phyloP scores from a whole-genome alignment of 2,797 vertebrate species.

The Glyptemys insculpta region DNA sequence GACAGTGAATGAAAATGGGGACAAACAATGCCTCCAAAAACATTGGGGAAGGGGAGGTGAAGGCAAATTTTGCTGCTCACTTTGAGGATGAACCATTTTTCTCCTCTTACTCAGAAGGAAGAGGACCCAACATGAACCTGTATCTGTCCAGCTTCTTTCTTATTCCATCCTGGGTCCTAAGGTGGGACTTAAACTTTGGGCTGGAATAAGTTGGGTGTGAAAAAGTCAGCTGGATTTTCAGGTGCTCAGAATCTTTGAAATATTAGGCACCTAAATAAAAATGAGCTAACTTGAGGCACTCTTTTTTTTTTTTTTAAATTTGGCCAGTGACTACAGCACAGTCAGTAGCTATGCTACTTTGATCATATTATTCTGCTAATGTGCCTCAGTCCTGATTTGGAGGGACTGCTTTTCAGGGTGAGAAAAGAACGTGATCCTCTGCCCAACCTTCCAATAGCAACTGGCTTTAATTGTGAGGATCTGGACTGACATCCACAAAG shows the following conservation, averaged over 20 bases:
- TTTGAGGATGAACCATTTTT: no score
- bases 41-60: no score
- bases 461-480: background rate
- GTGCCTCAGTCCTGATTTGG: background rate
- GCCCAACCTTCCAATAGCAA: fast-evolving
- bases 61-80: no score
- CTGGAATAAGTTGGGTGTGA: no score
- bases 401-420: background rate
- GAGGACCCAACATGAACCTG: no score
- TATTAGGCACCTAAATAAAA: background rate
- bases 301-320: no score
- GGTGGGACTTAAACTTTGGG: background rate
- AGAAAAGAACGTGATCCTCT: background rate
- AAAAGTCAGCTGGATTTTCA: background rate
- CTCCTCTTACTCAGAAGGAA: no score
- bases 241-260: fast-evolving
- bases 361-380: background rate
- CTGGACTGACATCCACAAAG: background rate
- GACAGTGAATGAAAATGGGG: background rate
- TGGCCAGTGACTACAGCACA: background rate
- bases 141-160: no score
- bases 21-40: background rate
- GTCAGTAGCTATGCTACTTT: background rate
- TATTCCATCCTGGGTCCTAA: background rate
- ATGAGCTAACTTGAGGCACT: background rate